phyloP scores from a whole-genome alignment of 1,140 invertebrate genomes.

The Nephila pilipes region DNA sequence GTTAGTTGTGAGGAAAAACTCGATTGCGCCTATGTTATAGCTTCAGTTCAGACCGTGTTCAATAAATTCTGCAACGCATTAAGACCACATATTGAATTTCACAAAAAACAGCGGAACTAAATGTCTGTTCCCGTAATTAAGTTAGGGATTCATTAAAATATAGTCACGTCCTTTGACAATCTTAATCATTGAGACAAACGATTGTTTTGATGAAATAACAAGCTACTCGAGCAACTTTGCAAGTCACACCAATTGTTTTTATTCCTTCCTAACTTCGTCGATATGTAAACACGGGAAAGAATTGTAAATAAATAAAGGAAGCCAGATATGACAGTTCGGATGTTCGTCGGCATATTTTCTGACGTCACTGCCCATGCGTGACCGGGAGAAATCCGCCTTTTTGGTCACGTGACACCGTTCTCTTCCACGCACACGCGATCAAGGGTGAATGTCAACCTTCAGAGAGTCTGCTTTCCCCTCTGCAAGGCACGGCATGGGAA shows the following conservation, averaged over 20 bases:
- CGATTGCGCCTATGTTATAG: no score
- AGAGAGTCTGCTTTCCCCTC: neutral
- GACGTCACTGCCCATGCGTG: neutral
- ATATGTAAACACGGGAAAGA: neutral
- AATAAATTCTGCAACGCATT: no score
- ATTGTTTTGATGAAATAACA: neutral
- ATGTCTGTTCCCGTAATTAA: no score
- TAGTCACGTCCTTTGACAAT: no score
- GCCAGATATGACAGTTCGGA: neutral
- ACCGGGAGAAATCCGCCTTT: neutral
- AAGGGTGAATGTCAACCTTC: neutral
- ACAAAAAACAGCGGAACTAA: no score
- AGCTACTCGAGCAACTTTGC: neutral
- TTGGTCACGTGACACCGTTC: neutral
- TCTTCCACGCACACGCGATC: neutral
- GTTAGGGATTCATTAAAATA: no score
- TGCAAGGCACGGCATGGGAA: no score
- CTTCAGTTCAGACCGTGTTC: no score
- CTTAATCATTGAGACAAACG: no score
- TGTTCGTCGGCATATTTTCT: neutral
- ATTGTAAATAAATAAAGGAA: constrained; percentile 2
- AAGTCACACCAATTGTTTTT: neutral
- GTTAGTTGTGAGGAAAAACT: no score
- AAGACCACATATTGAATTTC: no score
- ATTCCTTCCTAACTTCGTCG: no score